Percentiles rank a stretch among this genome's conserved stretches.
These are phyloP conservation scores for Acleris emargana DNA, from an alignment of 2,888 invertebrate genomes.

Conservation along the genomic window DNA sequence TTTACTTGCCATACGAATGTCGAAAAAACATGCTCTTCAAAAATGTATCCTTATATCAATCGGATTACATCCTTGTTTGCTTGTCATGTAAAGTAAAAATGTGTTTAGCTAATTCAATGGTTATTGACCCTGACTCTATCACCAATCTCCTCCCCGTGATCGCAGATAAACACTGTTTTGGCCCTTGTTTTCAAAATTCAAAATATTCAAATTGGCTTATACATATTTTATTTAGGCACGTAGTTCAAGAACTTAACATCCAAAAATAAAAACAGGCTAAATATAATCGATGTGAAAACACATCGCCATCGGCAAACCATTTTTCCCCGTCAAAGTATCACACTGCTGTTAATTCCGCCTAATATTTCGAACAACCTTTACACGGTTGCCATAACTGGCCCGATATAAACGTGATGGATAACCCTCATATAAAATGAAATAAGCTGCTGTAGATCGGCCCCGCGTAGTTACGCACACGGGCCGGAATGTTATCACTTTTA, in stretches of 20 bases:
- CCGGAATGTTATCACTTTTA: constrained; percentile 6
- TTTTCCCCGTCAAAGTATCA: constrained; percentile 75
- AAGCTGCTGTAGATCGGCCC: constrained; percentile 43
- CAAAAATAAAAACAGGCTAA: too few species aligned
- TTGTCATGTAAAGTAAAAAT: too few species aligned
- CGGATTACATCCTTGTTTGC: too few species aligned
- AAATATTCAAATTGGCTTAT: too few species aligned
- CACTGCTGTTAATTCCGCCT: constrained; percentile 78
- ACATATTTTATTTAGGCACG: not conserved
- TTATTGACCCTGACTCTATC: too few species aligned
- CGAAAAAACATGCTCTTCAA: too few species aligned
- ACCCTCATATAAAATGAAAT: constrained; percentile 68
- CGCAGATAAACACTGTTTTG: too few species aligned
- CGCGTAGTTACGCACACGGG: constrained; percentile 3
- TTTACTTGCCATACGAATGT: too few species aligned
- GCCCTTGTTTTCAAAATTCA: too few species aligned
- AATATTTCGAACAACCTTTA: constrained; percentile 77
- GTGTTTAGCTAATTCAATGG: too few species aligned
- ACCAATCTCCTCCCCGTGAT: too few species aligned
- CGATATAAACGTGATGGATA: constrained; percentile 80
- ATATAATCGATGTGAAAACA: constrained; percentile 38
- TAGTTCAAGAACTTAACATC: not conserved
- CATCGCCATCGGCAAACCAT: constrained; percentile 61
- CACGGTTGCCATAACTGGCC: constrained; percentile 70
- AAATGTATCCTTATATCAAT: too few species aligned